These are phyloP conservation scores for Sebastes elongatus DNA, from an alignment of 2,797 vertebrate species.

Conservation along the genomic window DNA sequence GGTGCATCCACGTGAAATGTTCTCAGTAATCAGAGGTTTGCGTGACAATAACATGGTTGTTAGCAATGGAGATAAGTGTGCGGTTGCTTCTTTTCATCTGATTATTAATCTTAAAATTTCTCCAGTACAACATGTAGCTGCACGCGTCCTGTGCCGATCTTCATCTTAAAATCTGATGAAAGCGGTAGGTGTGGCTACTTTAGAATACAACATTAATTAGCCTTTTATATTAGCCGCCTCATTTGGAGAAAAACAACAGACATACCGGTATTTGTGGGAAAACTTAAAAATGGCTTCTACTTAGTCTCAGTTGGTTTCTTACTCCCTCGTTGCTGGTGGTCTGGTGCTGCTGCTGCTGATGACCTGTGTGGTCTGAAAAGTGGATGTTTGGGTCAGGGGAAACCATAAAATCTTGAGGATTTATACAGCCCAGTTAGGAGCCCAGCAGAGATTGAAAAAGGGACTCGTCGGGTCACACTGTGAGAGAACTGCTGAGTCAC, in stretches of 20 bases:
- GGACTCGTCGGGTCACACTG: neutral
- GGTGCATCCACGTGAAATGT: neutral
- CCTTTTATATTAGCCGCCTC: neutral
- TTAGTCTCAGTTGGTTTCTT: neutral
- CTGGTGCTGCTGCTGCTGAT: neutral
- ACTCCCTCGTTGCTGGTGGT: neutral
- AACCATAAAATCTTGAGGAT: neutral
- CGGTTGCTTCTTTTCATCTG: neutral
- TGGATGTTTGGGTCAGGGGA: neutral
- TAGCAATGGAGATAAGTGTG: neutral
- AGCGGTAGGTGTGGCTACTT: neutral
- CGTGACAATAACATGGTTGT: neutral
- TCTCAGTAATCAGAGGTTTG: neutral
- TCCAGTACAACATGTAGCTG: neutral
- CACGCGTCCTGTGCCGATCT: neutral
- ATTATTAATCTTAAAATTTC: neutral
- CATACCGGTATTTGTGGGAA: neutral
- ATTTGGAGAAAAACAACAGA: neutral
- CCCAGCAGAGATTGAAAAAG: neutral
- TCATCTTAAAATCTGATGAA: neutral
- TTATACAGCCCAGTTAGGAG: neutral
- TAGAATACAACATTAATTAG: neutral
- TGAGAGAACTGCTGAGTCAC: neutral
- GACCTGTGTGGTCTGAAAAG: conserved; percentile 23
- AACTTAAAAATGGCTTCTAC: neutral